phyloP scores from a whole-genome alignment of 2,888 invertebrate genomes.

The Elegia similella region DNA sequence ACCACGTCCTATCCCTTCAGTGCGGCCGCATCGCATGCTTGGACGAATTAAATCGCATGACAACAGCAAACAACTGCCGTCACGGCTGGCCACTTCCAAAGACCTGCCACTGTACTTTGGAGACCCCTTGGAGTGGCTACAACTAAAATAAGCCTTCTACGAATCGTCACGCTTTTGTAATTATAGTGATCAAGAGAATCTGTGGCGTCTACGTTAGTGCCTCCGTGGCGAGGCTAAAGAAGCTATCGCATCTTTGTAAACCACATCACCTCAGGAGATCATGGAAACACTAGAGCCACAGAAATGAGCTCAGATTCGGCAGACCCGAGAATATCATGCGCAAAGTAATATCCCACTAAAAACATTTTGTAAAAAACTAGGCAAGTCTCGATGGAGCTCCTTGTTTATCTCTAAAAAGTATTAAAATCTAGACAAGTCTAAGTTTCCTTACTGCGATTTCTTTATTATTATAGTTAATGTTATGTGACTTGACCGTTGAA shows the following conservation, averaged over 20 bases:
- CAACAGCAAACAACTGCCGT: no score
- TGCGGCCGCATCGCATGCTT: no score
- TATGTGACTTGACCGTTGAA: no score
- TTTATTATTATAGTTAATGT: no score
- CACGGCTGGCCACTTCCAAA: no score
- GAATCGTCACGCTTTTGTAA: neutral
- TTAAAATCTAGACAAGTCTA: no score
- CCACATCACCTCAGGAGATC: neutral
- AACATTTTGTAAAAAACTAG: no score
- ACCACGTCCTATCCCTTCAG: no score
- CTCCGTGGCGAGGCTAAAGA: neutral
- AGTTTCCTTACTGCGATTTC: no score
- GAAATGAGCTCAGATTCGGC: neutral
- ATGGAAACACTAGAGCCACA: neutral
- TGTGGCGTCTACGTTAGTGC: neutral
- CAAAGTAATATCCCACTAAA: constrained; percentile 9
- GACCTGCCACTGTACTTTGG: neutral
- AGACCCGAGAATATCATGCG: constrained; percentile 19
- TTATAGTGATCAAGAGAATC: neutral
- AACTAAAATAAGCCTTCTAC: neutral
- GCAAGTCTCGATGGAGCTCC: no score
- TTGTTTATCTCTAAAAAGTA: no score
- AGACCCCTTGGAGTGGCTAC: neutral
- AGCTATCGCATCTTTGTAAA: neutral
- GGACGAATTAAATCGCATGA: no score